Conservation (phyloP, 2,113 vertebrate genomes). For the Corythoichthys intestinalis region DNA sequence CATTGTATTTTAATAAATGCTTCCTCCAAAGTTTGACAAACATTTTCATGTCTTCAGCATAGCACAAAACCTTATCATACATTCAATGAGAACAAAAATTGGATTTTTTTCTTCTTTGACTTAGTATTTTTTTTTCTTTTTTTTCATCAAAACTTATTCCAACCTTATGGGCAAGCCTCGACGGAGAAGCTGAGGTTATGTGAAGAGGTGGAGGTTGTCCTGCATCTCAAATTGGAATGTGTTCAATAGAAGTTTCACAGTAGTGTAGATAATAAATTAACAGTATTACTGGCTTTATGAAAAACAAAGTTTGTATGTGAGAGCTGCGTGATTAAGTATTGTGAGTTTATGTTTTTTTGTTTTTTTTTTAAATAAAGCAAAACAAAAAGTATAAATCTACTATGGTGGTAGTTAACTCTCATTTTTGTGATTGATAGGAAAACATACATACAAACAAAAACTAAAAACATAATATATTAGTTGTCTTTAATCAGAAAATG, state of each 20-base stretch:
- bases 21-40: too few species aligned
- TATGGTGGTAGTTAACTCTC: neutral
- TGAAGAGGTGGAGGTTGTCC: too few species aligned
- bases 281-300: neutral
- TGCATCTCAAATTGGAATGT: too few species aligned
- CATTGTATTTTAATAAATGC: too few species aligned
- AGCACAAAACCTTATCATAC: too few species aligned
- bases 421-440: neutral
- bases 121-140: too few species aligned
- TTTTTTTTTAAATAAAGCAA: neutral
- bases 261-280: neutral
- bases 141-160: neutral
- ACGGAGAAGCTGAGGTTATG: neutral
- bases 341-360: neutral
- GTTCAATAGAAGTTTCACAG: neutral
- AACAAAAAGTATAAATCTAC: neutral
- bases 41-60: too few species aligned
- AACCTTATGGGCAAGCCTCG: neutral
- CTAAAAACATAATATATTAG: neutral
- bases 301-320: neutral
- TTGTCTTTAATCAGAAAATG: neutral
- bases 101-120: too few species aligned
- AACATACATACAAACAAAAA: too few species aligned
- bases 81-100: too few species aligned
- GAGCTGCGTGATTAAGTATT: neutral